These are phyloP conservation scores for Sander vitreus DNA, from an alignment of 2,113 vertebrate genomes.

Conservation along the genomic window DNA sequence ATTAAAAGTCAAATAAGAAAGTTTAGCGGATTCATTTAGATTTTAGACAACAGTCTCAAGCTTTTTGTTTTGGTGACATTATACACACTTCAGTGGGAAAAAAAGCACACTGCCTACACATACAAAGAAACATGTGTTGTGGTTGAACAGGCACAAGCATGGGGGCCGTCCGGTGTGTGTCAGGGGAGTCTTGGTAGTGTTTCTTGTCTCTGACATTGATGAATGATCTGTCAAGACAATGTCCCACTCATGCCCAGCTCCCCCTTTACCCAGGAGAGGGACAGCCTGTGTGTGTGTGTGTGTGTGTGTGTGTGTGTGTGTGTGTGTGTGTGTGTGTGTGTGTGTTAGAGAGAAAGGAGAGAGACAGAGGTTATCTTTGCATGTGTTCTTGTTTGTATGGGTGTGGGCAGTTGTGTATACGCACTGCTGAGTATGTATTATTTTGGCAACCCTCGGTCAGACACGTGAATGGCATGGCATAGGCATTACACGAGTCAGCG, in stretches of 20 bases:
- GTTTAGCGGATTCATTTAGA: background rate
- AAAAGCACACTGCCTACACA: constrained; percentile 20
- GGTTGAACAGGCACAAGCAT: constrained; percentile 57
- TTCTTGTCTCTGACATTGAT: constrained; percentile 80
- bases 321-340: background rate
- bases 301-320: background rate
- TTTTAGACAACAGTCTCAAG: background rate
- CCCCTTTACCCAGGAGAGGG: constrained; percentile 72
- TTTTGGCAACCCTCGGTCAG: constrained; percentile 48
- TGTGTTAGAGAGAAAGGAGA: background rate
- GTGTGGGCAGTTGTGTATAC: constrained; percentile 33
- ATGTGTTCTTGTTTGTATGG: constrained; percentile 45
- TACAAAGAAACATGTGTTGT: constrained; percentile 55
- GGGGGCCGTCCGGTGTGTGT: constrained; percentile 66
- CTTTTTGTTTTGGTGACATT: background rate
- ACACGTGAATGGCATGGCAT: constrained; percentile 38
- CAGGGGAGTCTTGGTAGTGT: constrained; percentile 64
- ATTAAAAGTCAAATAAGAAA: background rate
- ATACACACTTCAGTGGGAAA: constrained; percentile 4
- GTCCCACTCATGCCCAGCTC: constrained; percentile 68
- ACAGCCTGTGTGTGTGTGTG: constrained; percentile 27
- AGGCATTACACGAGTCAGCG: constrained; percentile 66
- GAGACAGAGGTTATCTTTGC: constrained; percentile 51
- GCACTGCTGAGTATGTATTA: constrained; percentile 51
- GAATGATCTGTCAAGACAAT: constrained; percentile 79